phyloP scores from a whole-genome alignment of 2,888 invertebrate species.

The Napeogenes sylphis region DNA sequence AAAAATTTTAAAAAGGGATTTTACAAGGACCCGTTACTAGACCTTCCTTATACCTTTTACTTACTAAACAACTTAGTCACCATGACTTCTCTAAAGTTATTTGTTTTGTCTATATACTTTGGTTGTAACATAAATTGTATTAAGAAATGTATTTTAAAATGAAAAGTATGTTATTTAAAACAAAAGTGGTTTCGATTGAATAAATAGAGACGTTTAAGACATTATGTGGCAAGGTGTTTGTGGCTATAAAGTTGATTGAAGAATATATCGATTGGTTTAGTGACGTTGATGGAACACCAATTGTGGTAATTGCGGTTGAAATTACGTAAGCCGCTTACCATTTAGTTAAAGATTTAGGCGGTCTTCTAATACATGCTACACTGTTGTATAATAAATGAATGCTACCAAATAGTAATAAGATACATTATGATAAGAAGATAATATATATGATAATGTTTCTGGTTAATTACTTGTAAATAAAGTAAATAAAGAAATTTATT shows the following conservation, averaged over 20 bases:
- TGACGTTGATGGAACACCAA: slow-evolving; percentile 28
- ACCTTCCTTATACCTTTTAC: too few relatives aligned
- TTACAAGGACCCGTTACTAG: too few relatives aligned
- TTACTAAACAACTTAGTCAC: too few relatives aligned
- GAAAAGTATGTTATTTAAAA: neutral
- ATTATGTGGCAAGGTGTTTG: neutral
- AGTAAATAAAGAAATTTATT: too few relatives aligned
- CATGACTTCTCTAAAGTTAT: too few relatives aligned
- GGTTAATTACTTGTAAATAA: too few relatives aligned
- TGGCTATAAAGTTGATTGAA: slow-evolving; percentile 24
- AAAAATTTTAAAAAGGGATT: neutral
- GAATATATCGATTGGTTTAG: slow-evolving; percentile 23
- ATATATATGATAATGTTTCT: too few relatives aligned
- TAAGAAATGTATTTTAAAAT: neutral
- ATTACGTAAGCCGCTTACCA: slow-evolving; percentile 16
- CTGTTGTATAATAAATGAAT: neutral
- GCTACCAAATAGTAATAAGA: too few relatives aligned
- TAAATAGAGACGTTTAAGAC: slow-evolving; percentile 12
- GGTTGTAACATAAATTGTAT: too few relatives aligned
- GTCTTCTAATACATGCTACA: neutral
- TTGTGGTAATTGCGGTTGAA: slow-evolving; percentile 24
- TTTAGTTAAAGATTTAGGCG: slow-evolving; percentile 16
- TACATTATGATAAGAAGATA: too few relatives aligned
- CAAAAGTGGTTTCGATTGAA: slow-evolving; percentile 13
- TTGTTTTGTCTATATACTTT: too few relatives aligned